Evolutionary conservation across 2,797 vertebrate genomes (phyloP).

Genomic region (Limosa lapponica): DNA sequence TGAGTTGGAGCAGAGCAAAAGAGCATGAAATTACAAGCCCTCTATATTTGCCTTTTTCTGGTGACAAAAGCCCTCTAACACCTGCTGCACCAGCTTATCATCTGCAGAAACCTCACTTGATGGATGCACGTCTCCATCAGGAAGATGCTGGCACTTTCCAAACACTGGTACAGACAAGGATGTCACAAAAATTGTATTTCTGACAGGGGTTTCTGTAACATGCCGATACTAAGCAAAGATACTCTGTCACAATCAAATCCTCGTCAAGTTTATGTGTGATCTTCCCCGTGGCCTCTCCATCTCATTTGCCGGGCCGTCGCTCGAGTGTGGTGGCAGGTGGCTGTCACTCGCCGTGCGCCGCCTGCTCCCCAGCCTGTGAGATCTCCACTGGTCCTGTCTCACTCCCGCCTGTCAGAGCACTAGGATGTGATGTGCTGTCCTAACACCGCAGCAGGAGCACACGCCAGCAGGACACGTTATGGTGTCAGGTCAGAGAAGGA

Average conservation of each 20-base stretch:
- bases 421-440: background rate
- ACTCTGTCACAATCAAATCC: background rate
- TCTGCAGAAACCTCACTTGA: background rate
- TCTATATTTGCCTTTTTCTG: background rate
- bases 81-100: accelerated
- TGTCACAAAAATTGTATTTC: background rate
- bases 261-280: background rate
- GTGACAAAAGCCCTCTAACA: background rate
- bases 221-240: background rate
- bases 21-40: background rate
- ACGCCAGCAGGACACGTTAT: background rate
- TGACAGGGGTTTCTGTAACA: background rate
- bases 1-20: background rate
- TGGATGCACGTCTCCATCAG: background rate
- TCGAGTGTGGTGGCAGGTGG: background rate
- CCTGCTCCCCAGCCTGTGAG: accelerated
- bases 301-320: background rate
- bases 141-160: background rate
- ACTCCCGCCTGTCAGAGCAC: accelerated
- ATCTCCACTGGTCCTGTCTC: background rate
- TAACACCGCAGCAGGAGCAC: background rate
- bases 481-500: background rate
- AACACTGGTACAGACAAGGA: background rate
- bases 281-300: background rate
- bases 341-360: accelerated